A percentile compares a stretch with the other conserved stretches of the same genome.
Conservation (phyloP, 35 echinoderm and acorn worm species). For the Apostichopus californicus region DNA sequence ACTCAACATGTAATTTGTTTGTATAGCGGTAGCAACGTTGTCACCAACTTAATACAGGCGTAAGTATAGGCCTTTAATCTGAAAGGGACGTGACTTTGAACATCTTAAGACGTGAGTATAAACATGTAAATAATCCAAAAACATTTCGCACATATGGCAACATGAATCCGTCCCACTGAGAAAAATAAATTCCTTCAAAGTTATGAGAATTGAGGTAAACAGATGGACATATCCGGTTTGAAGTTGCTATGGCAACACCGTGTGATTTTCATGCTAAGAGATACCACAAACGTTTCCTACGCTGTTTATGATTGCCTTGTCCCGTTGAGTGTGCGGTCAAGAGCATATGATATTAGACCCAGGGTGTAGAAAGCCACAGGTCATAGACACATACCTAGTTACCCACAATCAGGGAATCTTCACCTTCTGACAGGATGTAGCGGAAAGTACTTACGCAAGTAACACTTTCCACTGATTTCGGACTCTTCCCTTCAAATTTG, state of each 20-base stretch:
- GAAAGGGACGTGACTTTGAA: no score
- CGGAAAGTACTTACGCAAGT: no score
- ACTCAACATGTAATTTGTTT: no score
- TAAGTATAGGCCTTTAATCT: no score
- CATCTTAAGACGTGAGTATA: no score
- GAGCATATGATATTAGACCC: conserved; percentile 25
- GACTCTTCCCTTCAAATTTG: no score
- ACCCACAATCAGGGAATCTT: neutral
- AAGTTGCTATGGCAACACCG: neutral
- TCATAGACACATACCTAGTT: conserved; percentile 25
- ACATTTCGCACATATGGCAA: neutral
- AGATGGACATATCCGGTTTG: conserved; percentile 37
- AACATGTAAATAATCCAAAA: neutral
- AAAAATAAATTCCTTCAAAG: neutral
- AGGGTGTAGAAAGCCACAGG: conserved; percentile 33
- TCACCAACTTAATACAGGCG: no score
- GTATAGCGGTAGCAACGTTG: no score
- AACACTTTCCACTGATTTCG: no score
- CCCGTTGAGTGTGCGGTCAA: conserved; percentile 31
- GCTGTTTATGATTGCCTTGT: conserved; percentile 9
- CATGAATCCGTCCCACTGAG: conserved; percentile 1
- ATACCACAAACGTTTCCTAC: conserved; percentile 38
- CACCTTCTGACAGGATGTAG: neutral
- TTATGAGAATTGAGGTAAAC: neutral
- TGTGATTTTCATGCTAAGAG: neutral